phyloP scores from a whole-genome alignment of 2,797 vertebrate genomes.

The Rhyacichthys aspro region DNA sequence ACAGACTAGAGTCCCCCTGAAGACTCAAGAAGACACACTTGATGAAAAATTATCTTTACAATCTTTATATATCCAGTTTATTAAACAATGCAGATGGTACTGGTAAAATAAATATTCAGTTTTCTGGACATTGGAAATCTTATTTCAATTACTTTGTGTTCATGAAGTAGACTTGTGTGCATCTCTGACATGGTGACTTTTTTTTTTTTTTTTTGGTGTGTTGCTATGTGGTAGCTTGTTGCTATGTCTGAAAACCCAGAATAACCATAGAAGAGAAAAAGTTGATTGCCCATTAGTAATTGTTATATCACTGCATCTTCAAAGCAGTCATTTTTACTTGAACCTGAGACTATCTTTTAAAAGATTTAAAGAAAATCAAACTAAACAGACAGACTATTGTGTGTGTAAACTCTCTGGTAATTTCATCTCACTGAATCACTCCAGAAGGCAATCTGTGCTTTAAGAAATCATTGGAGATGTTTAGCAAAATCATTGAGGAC shows the following conservation, averaged over 20 bases:
- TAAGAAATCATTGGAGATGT: background rate
- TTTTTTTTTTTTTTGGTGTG: slow-evolving; percentile 37
- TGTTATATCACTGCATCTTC: slow-evolving; percentile 25
- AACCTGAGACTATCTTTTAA: background rate
- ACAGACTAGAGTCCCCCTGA: slow-evolving; percentile 5
- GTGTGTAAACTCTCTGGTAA: too few relatives aligned
- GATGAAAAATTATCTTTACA: slow-evolving; percentile 10
- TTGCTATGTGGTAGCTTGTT: slow-evolving; percentile 63
- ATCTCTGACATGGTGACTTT: background rate
- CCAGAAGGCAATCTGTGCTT: background rate
- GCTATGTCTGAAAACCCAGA: slow-evolving; percentile 58
- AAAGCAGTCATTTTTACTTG: slow-evolving; percentile 10
- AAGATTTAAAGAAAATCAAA: background rate
- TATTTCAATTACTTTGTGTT: too few relatives aligned
- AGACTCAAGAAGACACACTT: slow-evolving; percentile 15
- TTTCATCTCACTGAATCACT: background rate
- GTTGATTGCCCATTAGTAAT: slow-evolving; percentile 24
- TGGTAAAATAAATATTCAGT: background rate
- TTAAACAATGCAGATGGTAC: background rate
- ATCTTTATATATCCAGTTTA: slow-evolving; percentile 1
- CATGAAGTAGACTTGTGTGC: too few relatives aligned
- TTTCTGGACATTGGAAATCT: too few relatives aligned
- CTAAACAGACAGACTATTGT: background rate
- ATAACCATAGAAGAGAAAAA: slow-evolving; percentile 38
- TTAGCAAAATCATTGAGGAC: background rate